Base-by-base conservation (phyloP, 2,797 vertebrate species). In the Rhincodon typus region DNA sequence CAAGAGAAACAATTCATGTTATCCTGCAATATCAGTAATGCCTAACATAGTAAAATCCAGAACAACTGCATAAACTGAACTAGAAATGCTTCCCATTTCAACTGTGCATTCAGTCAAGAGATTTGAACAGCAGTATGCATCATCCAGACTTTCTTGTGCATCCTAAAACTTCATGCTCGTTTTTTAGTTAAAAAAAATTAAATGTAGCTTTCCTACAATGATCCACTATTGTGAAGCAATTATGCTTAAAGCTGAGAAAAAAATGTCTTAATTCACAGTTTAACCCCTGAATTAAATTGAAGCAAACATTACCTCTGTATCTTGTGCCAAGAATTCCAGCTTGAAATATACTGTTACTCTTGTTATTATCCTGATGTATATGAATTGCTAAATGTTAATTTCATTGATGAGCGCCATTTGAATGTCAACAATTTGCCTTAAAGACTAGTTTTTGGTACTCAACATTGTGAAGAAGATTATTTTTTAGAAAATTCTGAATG, bases 371-470 rank as follows among this genome's bases (percentile, higher is more conserved):
- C 30, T 21, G 27, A 34, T 95, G 94, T 53, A 53, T 19, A 77
- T 95, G 46, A 74, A 74, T 27, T 74, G 94, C 38, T 72, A 66
- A 57, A 95, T 72, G 77, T 77, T 95, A 30, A 95, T 46, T 77
- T 70, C 70, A 95, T 77, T 38, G 70, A 95, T 34, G 4, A 95
- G 27, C 3, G 69, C 42, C 70, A 77, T 95, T 77, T 95, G 94
- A 72, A 95, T 77, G 69, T 95, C 34, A 30, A 77, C 70, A 95
- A 53, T 77, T 95, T 95, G 94, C 69, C 70, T 77, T 95, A 72
- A 53, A 21, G 74, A 53, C 94, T 57, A 17, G 42, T 50, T 27
- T 95, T 70, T 7, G 42, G 42, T 95, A 95, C 27, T 95, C 46
- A 95, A 53, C 94, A 50, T 77, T 77, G 70, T 95, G 46, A 53